These are phyloP conservation scores for Triplophysa dalaica DNA, from an alignment of 2,113 vertebrate species.

Conservation along the genomic window DNA sequence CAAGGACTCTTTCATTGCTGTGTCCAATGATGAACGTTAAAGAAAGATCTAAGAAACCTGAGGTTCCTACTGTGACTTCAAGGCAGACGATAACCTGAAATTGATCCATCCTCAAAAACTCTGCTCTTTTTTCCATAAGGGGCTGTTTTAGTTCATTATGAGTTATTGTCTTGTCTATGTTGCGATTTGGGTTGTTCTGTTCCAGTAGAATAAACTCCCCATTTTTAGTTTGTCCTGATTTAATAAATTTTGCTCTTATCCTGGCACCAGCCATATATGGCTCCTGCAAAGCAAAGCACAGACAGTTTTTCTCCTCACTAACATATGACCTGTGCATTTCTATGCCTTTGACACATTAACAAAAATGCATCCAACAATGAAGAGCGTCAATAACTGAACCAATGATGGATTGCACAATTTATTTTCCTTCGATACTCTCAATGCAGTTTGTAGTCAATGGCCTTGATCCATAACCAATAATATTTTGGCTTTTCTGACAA, in stretches of 20 bases:
- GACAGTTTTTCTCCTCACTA: slow-evolving; percentile 76
- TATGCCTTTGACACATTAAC: slow-evolving; percentile 86
- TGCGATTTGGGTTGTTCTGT: slow-evolving; percentile 83
- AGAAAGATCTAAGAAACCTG: slow-evolving; percentile 66
- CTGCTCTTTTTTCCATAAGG: slow-evolving; percentile 79
- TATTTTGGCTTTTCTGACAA: slow-evolving; percentile 82
- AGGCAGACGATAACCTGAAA: slow-evolving; percentile 84
- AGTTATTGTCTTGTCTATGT: slow-evolving; percentile 77
- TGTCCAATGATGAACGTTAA: background rate
- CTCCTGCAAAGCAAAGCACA: slow-evolving; percentile 82
- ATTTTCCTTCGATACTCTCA: slow-evolving; percentile 69
- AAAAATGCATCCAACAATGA: slow-evolving; percentile 88
- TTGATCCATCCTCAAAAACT: slow-evolving; percentile 70
- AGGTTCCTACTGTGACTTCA: slow-evolving; percentile 83
- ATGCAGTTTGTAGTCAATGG: slow-evolving; percentile 79
- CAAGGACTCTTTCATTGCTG: background rate
- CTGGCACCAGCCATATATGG: slow-evolving; percentile 75
- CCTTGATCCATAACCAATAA: slow-evolving; percentile 80
- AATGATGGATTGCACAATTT: slow-evolving; percentile 80
- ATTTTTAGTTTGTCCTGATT: slow-evolving; percentile 81
- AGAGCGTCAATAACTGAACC: slow-evolving; percentile 80
- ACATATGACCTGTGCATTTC: slow-evolving; percentile 81
- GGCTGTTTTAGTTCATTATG: slow-evolving; percentile 78
- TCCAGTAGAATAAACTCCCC: slow-evolving; percentile 84
- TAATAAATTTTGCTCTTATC: slow-evolving; percentile 83